Evolutionary conservation across 2,797 vertebrate genomes (phyloP).

Genomic region (Ispidina lecontei): DNA sequence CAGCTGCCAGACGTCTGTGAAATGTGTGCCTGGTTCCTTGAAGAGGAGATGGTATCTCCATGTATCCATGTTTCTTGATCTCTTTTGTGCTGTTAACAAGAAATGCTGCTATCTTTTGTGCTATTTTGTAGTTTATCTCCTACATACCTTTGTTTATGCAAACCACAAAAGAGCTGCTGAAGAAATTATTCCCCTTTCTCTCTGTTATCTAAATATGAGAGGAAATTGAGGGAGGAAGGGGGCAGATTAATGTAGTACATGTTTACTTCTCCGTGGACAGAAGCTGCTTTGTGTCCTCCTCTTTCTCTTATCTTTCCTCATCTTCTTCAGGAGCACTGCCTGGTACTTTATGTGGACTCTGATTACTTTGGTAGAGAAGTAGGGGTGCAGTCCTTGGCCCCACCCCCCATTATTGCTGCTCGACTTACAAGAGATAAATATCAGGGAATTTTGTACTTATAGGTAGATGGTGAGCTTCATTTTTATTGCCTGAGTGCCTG

Average conservation of each 20-base stretch:
- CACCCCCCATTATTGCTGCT: background rate
- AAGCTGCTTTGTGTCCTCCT: background rate
- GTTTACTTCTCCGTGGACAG: background rate
- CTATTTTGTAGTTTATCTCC: background rate
- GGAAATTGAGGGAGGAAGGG: background rate
- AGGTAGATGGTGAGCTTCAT: background rate
- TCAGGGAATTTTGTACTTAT: background rate
- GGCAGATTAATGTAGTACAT: background rate
- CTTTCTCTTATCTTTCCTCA: background rate
- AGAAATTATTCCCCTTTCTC: background rate
- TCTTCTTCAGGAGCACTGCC: background rate
- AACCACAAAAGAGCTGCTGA: background rate
- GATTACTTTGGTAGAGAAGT: background rate
- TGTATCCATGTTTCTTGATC: background rate
- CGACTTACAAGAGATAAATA: background rate
- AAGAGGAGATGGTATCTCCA: background rate
- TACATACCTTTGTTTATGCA: background rate
- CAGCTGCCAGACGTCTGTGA: background rate
- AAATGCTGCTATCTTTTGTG: background rate
- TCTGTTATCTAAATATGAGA: background rate
- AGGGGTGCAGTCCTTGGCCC: background rate
- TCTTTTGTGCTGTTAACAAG: background rate
- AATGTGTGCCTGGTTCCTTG: background rate
- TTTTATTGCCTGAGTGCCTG: background rate
- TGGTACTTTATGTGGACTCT: background rate